phyloP scores from a whole-genome alignment of 2,797 vertebrate species.

The Poeciliopsis presidionis region DNA sequence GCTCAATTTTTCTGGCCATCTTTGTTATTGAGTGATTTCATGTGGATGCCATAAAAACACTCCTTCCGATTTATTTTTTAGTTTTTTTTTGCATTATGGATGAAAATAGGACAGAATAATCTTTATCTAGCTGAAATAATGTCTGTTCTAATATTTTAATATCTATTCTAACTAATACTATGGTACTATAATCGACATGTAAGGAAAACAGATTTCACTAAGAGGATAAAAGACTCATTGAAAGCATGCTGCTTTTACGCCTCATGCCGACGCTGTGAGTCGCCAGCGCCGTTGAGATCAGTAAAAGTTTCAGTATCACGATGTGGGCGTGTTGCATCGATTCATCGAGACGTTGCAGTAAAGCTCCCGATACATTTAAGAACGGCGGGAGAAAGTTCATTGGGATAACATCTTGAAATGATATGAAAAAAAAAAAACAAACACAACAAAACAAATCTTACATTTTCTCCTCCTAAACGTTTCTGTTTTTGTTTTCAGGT shows the following conservation, averaged over 20 bases:
- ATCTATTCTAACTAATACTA: not conserved
- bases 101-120: not conserved
- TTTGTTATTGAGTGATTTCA: not conserved
- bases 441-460: too few relatives aligned
- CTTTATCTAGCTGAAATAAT: not conserved
- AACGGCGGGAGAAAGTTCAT: not conserved
- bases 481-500: slow-evolving; percentile 30
- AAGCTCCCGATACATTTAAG: not conserved
- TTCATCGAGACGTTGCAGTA: not conserved
- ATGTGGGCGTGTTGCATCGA: not conserved
- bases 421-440: not conserved
- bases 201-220: not conserved
- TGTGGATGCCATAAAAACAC: not conserved
- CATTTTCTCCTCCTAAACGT: not conserved
- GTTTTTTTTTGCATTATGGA: not conserved
- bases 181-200: not conserved
- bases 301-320: not conserved
- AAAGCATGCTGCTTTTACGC: not conserved
- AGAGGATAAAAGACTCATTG: not conserved
- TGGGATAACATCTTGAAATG: not conserved
- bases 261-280: not conserved
- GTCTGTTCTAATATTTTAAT: not conserved
- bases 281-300: not conserved
- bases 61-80: too few relatives aligned
- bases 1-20: not conserved